Base-by-base conservation (phyloP, 2,797 vertebrate genomes). In the Crocidura indochinensis region DNA sequence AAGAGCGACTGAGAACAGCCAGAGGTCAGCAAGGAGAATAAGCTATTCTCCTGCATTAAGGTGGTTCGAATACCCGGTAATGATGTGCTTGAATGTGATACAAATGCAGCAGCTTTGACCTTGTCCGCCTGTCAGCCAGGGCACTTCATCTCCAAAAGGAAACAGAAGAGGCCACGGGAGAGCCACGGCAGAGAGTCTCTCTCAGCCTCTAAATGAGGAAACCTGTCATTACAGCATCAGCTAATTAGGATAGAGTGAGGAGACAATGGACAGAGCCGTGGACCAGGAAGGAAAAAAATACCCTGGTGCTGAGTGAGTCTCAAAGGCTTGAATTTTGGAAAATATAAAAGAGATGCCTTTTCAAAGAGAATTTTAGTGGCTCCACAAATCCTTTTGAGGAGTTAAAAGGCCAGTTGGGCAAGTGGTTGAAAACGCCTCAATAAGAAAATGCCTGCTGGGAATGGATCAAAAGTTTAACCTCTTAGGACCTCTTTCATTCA, bases 11-110 rank as follows among this genome's bases (percentile, higher is more conserved):
- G 60, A 47, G 84, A 9, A 51, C 26, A 9, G 1, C 17, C 2
- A 79, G 91, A 90, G 88, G 89, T 91, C 64, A 80, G 44, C 31
- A 72, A 94, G 90, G 11, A 93, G 84, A 96, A 94, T 26, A 1
- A 84, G 69, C 93, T 51, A 90, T 88, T 92, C 89, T 78, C 81
- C 81, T 91, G 73, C 83, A 79, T 46, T 93, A 94, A 93, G 94
- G 90, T 51, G 8, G 10, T 31, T 38, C 15, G 19, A 86, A 24
- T 10, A 44, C 22, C 10, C 17, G 65, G 94, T 90, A 75, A 92
- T 29, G 82, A 47, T 0, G 19, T 8, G 77, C 44, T 93, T 8
- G 74, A 51, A 0, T 92, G 65, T 74, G 69, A 62, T 79, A 80
- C 88, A 87, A 47, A 90, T 8, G 53, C 11, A 0, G 76, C 0